Evolutionary conservation across 2,797 vertebrate genomes (phyloP), one percentile per base, ranked within the genome.

Genomic region (Sylvilagus floridanus): DNA sequence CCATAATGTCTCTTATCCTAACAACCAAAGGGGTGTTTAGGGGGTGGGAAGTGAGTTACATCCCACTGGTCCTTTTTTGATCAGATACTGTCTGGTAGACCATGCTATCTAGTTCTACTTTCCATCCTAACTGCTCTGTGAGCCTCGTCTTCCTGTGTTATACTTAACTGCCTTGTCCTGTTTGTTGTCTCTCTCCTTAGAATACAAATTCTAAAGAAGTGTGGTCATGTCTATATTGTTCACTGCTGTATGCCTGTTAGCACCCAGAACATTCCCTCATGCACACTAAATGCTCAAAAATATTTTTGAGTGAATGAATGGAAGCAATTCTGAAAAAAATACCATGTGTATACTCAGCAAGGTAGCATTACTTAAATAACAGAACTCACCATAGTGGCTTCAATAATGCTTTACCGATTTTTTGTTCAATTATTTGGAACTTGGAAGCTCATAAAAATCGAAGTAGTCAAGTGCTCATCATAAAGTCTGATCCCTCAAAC

Each of bases 171-270:
- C 37, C 77, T 75, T 62, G 4, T 92, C 32, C 93, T 78, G 37
- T 96, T 79, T 93, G 2, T 78, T 32, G 24, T 37, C 89, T 47
- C 50, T 50, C 30, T 32, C 69, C 2, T 76, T 68, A 63, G 10
- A 94, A 30, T 77, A 35, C 73, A 68, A 90, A 88, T 69, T 93
- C 63, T 69, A 66, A 68, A 50, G 21, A 32, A 75, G 22, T 82
- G 75, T 86, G 42, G 7, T 35, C 22, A 19, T 68, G 14, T 65
- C 32, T 77, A 10, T 63, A 14, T 78, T 89, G 22, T 75, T 84
- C 32, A 26, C 42, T 72, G 22, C 54, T 54, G 7, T 42, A 71
- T 87, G 66, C 35, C 65, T 47, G 8, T 47, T 68, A 83, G 65
- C 17, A 76, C 72, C 21, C 65, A 11, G 62, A 84, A 30, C 42